Evolutionary conservation across 2,113 vertebrate genomes (phyloP).

Genomic region (Equus quagga): DNA sequence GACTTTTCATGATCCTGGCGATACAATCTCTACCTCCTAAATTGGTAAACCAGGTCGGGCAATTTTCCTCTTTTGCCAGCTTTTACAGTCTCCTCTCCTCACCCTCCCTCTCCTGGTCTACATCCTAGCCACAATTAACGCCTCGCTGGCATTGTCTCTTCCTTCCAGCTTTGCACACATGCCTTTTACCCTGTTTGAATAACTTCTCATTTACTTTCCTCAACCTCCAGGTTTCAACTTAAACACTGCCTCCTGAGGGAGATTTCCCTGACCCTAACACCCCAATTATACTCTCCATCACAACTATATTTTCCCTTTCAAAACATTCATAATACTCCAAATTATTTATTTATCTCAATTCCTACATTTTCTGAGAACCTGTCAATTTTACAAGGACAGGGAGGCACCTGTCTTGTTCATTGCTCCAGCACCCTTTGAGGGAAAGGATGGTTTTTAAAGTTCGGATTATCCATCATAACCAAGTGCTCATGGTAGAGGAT

Average conservation of each 20-base stretch:
- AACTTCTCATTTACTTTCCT: background rate
- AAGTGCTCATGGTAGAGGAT: background rate
- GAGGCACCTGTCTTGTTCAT: background rate
- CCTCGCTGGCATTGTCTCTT: background rate
- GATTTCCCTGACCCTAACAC: background rate
- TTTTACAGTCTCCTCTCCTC: background rate
- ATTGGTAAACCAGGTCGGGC: background rate
- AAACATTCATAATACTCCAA: background rate
- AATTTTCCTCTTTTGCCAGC: background rate
- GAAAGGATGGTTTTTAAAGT: background rate
- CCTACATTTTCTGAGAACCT: background rate
- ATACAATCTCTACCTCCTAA: background rate
- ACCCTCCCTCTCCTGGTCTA: background rate
- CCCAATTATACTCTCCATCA: background rate
- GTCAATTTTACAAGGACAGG: background rate
- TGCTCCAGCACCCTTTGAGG: background rate
- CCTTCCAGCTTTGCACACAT: background rate
- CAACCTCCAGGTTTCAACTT: background rate
- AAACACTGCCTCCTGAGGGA: background rate
- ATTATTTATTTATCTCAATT: background rate
- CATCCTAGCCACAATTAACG: background rate
- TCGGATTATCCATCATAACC: background rate
- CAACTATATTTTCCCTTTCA: background rate
- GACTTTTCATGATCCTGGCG: background rate
- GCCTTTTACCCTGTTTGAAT: background rate